Conservation (phyloP, 1,140 invertebrate species). For the Ceratosolen fusciceps region DNA sequence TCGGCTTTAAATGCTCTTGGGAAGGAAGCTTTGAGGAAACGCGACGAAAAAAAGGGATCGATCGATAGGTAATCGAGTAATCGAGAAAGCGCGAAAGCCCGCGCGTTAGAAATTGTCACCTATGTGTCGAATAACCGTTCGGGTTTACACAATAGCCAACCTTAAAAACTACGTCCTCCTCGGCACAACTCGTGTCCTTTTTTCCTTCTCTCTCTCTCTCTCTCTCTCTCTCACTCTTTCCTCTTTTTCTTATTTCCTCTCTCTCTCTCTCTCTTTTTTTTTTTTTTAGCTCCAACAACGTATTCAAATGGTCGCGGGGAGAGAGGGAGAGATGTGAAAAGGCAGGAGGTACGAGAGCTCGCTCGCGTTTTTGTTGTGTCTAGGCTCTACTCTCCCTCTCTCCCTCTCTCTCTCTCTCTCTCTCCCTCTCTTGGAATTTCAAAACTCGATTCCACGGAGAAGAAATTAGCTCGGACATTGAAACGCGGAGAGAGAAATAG, state of each 20-base stretch:
- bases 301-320: too few relatives aligned
- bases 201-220: background rate
- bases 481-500: constrained; percentile 41
- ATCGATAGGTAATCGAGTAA: constrained; percentile 39
- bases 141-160: constrained; percentile 14
- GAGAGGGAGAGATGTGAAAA: constrained; percentile 19
- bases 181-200: constrained; percentile 29
- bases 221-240: too few relatives aligned
- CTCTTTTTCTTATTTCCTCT: too few relatives aligned
- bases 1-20: background rate
- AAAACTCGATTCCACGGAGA: constrained; percentile 62
- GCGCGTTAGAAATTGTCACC: constrained; percentile 6
- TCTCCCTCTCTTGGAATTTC: constrained; percentile 63
- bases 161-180: constrained; percentile 1
- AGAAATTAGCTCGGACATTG: constrained; percentile 67
- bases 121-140: constrained; percentile 39
- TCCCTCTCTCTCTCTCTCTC: constrained; percentile 36
- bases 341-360: constrained; percentile 54
- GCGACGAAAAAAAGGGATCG: constrained; percentile 15
- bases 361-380: constrained; percentile 23
- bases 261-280: too few relatives aligned
- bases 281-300: too few relatives aligned
- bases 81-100: background rate
- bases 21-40: too few relatives aligned
- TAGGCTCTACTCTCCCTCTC: constrained; percentile 49